phyloP scores from a whole-genome alignment of 2,888 invertebrate genomes.

The Metallyticus violacea region DNA sequence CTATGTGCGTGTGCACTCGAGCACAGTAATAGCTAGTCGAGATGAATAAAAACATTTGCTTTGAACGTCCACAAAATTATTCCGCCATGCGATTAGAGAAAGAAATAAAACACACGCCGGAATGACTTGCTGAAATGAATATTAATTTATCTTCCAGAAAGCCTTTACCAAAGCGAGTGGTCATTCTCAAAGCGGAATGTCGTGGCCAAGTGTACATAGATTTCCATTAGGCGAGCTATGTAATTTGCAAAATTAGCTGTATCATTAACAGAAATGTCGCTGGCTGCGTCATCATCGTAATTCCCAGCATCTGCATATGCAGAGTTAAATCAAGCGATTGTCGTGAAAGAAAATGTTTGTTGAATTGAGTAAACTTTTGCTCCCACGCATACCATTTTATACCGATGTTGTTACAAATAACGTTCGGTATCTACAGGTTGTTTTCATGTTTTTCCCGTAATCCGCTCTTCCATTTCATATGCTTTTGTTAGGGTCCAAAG shows the following conservation, averaged over 20 bases:
- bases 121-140: conserved; percentile 1
- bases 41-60: background rate
- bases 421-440: no score
- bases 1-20: background rate
- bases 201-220: background rate
- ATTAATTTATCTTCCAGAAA: conserved; percentile 1
- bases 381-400: no score
- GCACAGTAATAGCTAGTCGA: background rate
- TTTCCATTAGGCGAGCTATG: background rate
- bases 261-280: background rate
- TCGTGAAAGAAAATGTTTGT: no score
- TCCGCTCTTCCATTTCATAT: no score
- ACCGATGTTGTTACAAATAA: no score
- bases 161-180: background rate
- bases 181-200: background rate
- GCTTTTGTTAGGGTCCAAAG: no score
- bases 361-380: no score
- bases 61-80: background rate
- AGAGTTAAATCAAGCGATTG: background rate
- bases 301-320: background rate
- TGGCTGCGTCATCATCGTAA: background rate
- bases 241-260: background rate
- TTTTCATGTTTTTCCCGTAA: no score
- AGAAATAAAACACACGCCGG: background rate
- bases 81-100: background rate